Percentiles rank a stretch among this genome's conserved stretches.
Evolutionary conservation across 2,113 vertebrate genomes (phyloP).

Genomic region (Malurus cyaneus): DNA sequence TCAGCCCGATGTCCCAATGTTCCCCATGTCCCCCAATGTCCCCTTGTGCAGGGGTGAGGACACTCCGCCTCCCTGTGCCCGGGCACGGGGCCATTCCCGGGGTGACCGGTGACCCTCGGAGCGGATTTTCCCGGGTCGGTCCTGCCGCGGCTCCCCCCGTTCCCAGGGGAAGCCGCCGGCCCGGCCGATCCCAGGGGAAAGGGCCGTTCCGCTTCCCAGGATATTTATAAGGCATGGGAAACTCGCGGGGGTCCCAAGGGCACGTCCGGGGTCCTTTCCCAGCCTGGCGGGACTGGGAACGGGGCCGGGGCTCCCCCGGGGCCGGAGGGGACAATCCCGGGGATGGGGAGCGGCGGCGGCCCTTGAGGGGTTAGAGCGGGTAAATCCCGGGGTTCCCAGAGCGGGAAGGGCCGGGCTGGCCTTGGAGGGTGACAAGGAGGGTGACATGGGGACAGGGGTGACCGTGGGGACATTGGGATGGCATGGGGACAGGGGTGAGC

Average conservation of each 20-base stretch:
- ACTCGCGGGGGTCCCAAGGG: background rate
- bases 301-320: background rate
- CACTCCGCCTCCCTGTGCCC: too few species aligned
- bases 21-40: accelerated
- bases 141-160: accelerated
- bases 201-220: constrained; percentile 30
- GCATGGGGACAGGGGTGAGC: too few species aligned
- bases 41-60: background rate
- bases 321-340: accelerated
- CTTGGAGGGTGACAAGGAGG: too few species aligned
- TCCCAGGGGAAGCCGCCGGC: background rate
- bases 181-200: background rate
- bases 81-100: background rate
- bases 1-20: too few species aligned
- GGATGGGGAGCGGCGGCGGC: accelerated
- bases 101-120: background rate
- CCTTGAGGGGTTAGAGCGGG: too few species aligned
- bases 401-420: background rate
- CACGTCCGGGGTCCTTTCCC: background rate
- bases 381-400: background rate
- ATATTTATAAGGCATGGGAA: constrained; percentile 7
- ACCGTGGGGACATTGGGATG: too few species aligned
- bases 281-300: background rate
- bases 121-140: background rate
- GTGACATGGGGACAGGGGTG: too few species aligned